phyloP scores from a whole-genome alignment of 2,797 vertebrate genomes.

The Betta splendens region DNA sequence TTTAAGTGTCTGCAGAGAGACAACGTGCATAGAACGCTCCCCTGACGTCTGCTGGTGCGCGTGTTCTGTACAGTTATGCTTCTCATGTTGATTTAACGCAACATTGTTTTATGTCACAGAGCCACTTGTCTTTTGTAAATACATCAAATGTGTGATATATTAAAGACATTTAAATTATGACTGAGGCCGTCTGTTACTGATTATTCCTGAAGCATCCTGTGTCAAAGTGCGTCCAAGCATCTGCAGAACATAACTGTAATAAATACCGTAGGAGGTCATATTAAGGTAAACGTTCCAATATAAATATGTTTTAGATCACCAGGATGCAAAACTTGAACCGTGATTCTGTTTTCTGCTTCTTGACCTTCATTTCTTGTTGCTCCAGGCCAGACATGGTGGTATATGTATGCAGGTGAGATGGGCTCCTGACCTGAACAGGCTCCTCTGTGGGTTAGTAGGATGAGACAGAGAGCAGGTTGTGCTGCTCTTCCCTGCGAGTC shows the following conservation, averaged over 20 bases:
- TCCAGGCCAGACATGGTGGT: neutral
- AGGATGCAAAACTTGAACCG: too few species aligned
- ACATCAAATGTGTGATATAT: slow-evolving; percentile 85
- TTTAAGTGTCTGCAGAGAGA: slow-evolving; percentile 60
- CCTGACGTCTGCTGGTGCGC: slow-evolving; percentile 68
- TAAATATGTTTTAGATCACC: too few species aligned
- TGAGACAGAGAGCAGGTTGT: slow-evolving; percentile 1
- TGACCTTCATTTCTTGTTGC: neutral
- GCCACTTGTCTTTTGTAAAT: slow-evolving; percentile 85
- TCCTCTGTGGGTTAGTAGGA: slow-evolving; percentile 17
- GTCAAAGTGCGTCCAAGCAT: too few species aligned
- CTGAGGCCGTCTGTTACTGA: slow-evolving; percentile 12
- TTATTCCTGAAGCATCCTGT: too few species aligned
- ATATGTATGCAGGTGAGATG: neutral
- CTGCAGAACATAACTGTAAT: too few species aligned
- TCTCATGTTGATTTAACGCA: slow-evolving; percentile 78
- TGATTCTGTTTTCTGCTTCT: slow-evolving; percentile 7
- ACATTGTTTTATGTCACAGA: slow-evolving; percentile 79
- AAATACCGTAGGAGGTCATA: too few species aligned
- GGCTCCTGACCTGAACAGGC: slow-evolving; percentile 22
- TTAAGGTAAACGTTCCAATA: too few species aligned
- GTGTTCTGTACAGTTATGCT: slow-evolving; percentile 73
- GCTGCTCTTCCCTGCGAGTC: slow-evolving; percentile 8
- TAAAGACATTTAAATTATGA: slow-evolving; percentile 77
- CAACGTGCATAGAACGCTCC: slow-evolving; percentile 48